phyloP scores from a whole-genome alignment of 2,888 invertebrate species.

The Epistrophe eligans region DNA sequence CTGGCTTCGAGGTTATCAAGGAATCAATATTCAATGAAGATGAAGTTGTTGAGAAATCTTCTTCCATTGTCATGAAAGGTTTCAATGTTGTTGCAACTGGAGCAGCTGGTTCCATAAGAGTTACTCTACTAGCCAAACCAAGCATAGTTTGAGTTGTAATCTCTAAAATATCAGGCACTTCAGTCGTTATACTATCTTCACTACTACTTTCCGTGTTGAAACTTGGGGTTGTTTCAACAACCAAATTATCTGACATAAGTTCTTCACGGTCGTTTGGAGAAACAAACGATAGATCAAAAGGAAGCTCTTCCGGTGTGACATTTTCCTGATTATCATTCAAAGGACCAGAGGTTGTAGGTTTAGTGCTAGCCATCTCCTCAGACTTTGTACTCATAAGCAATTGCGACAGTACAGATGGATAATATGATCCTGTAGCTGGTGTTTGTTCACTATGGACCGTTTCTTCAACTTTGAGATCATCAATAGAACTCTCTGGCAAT shows the following conservation, averaged over 20 bases:
- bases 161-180: constrained; percentile 80
- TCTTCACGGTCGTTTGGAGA: constrained; percentile 77
- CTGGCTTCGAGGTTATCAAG: constrained; percentile 58
- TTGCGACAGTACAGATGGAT: constrained; percentile 66
- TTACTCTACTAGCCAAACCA: constrained; percentile 83
- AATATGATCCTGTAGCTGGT: constrained; percentile 42
- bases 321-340: constrained; percentile 20
- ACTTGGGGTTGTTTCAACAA: constrained; percentile 80
- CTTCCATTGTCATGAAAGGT: constrained; percentile 78
- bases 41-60: constrained; percentile 63
- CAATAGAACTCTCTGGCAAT: constrained; percentile 76
- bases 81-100: constrained; percentile 80
- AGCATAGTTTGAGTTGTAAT: constrained; percentile 83
- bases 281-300: constrained; percentile 80
- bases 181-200: constrained; percentile 78
- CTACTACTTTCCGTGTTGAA: constrained; percentile 44
- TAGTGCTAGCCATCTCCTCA: constrained; percentile 54
- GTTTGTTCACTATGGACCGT: constrained; percentile 59
- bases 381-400: constrained; percentile 49
- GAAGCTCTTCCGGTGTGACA: constrained; percentile 80
- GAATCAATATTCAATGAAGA: constrained; percentile 49
- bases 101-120: constrained; percentile 84
- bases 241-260: constrained; percentile 81
- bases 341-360: constrained; percentile 56
- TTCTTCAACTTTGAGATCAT: constrained; percentile 66